phyloP scores from a whole-genome alignment of 2,113 vertebrate species.

The Chloroceryle aenea region DNA sequence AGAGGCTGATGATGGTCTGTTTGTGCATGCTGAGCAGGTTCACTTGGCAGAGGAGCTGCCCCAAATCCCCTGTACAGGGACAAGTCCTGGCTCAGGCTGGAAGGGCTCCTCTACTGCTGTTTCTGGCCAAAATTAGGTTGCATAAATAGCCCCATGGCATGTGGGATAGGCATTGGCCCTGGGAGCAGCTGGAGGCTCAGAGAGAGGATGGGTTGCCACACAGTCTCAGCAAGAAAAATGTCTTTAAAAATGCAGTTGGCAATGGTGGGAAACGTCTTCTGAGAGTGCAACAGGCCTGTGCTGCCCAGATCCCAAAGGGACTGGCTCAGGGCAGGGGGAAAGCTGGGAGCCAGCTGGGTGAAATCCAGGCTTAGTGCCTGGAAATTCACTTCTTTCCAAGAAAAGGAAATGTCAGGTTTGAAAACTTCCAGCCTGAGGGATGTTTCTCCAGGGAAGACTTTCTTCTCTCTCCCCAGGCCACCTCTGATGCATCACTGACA shows the following conservation, averaged over 20 bases:
- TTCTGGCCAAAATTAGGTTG: neutral
- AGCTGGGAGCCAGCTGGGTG: neutral
- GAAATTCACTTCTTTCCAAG: constrained; percentile 29
- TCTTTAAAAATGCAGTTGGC: neutral
- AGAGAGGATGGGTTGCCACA: neutral
- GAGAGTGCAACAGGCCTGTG: neutral
- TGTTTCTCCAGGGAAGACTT: constrained; percentile 24
- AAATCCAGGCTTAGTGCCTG: neutral
- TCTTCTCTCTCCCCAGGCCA: neutral
- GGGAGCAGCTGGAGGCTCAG: neutral
- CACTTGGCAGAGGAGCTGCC: neutral
- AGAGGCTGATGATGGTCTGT: fast-evolving
- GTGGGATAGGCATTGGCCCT: fast-evolving
- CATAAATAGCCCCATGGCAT: neutral
- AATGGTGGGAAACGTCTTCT: neutral
- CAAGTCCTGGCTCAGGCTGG: neutral
- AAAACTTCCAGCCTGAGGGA: constrained; percentile 1
- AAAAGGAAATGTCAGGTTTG: neutral
- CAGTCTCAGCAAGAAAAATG: neutral
- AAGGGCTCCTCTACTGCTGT: neutral
- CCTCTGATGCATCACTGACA: neutral
- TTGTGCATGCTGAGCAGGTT: neutral
- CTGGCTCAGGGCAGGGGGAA: fast-evolving
- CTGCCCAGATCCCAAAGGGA: fast-evolving
- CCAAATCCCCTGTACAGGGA: neutral